These are phyloP conservation scores for Antheraea assamensis DNA, from an alignment of 2,888 invertebrate genomes.

Conservation along the genomic window DNA sequence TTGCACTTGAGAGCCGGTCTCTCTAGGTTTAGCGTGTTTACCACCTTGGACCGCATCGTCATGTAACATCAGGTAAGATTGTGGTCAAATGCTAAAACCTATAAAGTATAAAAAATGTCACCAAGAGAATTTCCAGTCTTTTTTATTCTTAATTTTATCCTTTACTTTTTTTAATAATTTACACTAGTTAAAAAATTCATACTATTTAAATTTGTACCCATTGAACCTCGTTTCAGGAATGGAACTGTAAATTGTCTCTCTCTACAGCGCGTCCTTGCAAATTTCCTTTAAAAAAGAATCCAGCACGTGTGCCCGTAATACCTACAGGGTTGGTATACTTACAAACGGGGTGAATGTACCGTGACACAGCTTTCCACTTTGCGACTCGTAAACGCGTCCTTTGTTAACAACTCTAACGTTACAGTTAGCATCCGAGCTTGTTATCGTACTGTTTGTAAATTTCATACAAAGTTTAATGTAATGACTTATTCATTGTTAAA, in stretches of 20 bases:
- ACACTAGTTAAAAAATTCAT: too few relatives aligned
- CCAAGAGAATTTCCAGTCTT: too few relatives aligned
- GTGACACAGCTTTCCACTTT: slow-evolving; percentile 65
- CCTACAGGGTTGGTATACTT: slow-evolving; percentile 44
- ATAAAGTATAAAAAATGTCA: too few relatives aligned
- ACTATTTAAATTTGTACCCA: too few relatives aligned
- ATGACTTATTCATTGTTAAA: slow-evolving; percentile 11
- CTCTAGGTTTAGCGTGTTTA: too few relatives aligned
- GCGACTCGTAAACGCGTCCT: slow-evolving; percentile 69
- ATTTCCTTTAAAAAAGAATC: slow-evolving; percentile 38
- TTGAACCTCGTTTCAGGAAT: neutral
- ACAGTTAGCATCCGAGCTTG: slow-evolving; percentile 58
- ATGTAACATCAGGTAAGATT: too few relatives aligned
- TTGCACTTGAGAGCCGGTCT: too few relatives aligned
- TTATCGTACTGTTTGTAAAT: slow-evolving; percentile 34
- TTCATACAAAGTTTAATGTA: slow-evolving; percentile 16
- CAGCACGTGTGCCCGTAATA: slow-evolving; percentile 44
- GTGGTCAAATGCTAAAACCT: too few relatives aligned
- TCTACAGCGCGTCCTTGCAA: slow-evolving; percentile 7
- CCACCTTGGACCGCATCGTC: too few relatives aligned
- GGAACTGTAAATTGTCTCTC: neutral
- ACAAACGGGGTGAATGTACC: slow-evolving; percentile 37
- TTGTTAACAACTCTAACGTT: slow-evolving; percentile 69
- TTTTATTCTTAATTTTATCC: too few relatives aligned
- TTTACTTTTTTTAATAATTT: too few relatives aligned